Conservation (phyloP, 1,140 invertebrate species). For the Pentalonia nigronervosa region DNA sequence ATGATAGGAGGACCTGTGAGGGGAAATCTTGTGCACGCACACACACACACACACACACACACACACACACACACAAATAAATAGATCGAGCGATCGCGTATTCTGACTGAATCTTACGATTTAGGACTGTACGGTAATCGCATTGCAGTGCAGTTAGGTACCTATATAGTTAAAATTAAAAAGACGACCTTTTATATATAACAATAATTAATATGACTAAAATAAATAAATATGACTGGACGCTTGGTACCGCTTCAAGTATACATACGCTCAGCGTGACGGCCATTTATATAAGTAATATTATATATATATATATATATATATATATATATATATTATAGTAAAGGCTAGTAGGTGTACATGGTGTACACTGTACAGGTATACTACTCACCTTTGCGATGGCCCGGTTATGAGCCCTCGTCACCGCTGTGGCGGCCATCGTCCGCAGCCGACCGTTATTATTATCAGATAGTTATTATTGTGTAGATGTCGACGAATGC, state of each 20-base stretch:
- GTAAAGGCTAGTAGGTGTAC: too few species aligned
- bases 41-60: background rate
- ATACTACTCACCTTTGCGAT: conserved; percentile 8
- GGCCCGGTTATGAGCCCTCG: background rate
- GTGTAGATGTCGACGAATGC: background rate
- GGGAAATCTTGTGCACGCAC: background rate
- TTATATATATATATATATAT: too few species aligned
- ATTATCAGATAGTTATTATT: background rate
- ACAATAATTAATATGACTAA: background rate
- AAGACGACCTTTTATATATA: background rate
- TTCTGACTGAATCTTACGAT: background rate
- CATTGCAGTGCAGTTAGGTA: too few species aligned
- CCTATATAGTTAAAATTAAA: background rate
- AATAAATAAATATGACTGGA: background rate
- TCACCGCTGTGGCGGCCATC: background rate
- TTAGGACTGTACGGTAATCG: too few species aligned
- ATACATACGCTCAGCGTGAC: too few species aligned
- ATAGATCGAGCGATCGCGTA: background rate
- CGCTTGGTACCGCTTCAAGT: background rate
- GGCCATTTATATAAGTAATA: too few species aligned
- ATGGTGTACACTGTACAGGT: background rate
- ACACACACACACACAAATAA: background rate
- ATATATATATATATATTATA: too few species aligned
- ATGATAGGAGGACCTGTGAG: background rate
- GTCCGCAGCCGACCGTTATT: background rate